These are phyloP conservation scores for Dexiosoma caninum DNA, from an alignment of 2,888 invertebrate species.

Conservation along the genomic window DNA sequence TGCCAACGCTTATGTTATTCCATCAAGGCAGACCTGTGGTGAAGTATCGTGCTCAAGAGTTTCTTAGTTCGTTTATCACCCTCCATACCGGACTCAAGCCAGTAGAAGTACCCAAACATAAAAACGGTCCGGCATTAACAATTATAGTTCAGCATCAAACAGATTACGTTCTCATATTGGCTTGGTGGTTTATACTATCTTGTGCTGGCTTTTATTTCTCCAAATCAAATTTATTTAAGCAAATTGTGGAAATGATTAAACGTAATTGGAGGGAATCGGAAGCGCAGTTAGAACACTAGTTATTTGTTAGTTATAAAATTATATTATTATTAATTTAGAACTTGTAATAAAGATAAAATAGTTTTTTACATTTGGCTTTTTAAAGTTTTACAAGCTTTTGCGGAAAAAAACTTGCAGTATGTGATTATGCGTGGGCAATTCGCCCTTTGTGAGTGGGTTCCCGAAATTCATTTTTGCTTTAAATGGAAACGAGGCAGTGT, in stretches of 20 bases:
- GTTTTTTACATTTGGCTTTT: too few species aligned
- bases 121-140: constrained; percentile 81
- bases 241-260: constrained; percentile 89
- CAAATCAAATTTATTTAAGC: constrained; percentile 86
- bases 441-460: too few species aligned
- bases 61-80: constrained; percentile 87
- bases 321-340: not conserved
- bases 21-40: constrained; percentile 92
- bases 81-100: constrained; percentile 85
- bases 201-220: constrained; percentile 87
- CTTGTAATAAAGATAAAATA: too few species aligned
- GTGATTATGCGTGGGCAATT: too few species aligned
- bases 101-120: constrained; percentile 80
- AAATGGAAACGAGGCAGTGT: too few species aligned
- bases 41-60: constrained; percentile 89
- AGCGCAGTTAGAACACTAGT: constrained; percentile 77
- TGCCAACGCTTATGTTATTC: constrained; percentile 92
- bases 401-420: too few species aligned
- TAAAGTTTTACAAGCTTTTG: too few species aligned
- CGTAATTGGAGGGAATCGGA: constrained; percentile 91
- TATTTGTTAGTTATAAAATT: not conserved
- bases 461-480: too few species aligned
- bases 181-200: constrained; percentile 90
- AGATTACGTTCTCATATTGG: constrained; percentile 88
- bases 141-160: constrained; percentile 81